phyloP scores from a whole-genome alignment of 1,140 invertebrate genomes.

The Phymorhynchus buccinoides region DNA sequence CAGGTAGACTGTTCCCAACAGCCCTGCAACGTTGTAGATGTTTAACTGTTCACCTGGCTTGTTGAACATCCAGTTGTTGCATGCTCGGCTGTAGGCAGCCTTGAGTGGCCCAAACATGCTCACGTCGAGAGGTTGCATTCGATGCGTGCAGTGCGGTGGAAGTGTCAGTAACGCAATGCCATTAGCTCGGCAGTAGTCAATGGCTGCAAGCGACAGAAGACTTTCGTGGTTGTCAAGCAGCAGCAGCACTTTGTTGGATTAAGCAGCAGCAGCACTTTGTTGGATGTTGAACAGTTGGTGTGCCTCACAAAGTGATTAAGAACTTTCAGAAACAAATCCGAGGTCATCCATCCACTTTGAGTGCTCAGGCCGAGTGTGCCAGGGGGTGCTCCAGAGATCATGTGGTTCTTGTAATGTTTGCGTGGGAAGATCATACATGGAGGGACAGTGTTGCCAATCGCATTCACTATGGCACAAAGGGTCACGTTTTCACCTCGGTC shows the following conservation, averaged over 20 bases:
- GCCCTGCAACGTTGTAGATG: neutral
- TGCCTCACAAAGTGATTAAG: neutral
- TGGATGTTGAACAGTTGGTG: neutral
- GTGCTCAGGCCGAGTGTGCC: no score
- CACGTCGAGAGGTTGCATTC: neutral
- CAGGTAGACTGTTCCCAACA: neutral
- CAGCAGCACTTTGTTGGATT: no score
- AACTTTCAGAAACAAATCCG: neutral
- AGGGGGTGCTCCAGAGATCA: neutral
- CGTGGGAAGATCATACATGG: neutral
- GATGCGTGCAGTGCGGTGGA: neutral
- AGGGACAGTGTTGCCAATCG: neutral
- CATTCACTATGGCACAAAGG: neutral
- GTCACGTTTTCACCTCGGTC: neutral
- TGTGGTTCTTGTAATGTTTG: neutral
- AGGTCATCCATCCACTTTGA: neutral
- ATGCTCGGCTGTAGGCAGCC: neutral
- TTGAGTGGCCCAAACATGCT: neutral
- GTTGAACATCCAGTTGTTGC: neutral
- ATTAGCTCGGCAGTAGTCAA: neutral
- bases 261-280: no score
- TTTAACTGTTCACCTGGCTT: neutral
- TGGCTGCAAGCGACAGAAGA: neutral
- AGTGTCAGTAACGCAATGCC: slow-evolving; percentile 14
- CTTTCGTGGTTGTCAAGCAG: neutral